These are phyloP conservation scores for Hyphantria cunea DNA, from an alignment of 1,140 invertebrate genomes.

Conservation along the genomic window DNA sequence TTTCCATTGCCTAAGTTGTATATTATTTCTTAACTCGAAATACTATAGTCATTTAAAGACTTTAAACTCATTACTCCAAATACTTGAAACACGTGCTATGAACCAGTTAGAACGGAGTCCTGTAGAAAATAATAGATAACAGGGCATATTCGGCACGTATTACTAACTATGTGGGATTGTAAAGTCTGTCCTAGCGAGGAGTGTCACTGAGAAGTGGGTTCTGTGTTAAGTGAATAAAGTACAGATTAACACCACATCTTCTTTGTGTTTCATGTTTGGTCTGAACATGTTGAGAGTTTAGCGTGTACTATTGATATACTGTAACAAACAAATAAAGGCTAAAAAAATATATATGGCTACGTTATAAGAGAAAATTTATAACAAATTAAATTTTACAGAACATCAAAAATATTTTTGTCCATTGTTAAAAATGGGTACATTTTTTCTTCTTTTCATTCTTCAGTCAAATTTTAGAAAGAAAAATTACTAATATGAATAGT, in stretches of 20 bases:
- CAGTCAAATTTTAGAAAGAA: no score
- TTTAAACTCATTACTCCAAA: background rate
- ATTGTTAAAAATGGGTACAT: no score
- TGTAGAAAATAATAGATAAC: conserved; percentile 12
- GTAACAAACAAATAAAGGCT: no score
- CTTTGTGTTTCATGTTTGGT: conserved; percentile 13
- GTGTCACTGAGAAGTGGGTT: conserved; percentile 46
- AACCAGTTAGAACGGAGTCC: conserved; percentile 15
- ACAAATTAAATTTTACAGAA: no score
- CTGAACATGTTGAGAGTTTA: conserved; percentile 5
- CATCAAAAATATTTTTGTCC: no score
- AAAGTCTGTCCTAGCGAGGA: conserved; percentile 41
- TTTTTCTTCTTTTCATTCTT: no score
- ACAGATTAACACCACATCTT: conserved; percentile 20
- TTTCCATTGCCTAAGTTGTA: no score
- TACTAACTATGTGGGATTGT: conserved; percentile 43
- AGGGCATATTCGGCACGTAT: conserved; percentile 19
- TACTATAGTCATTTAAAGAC: background rate
- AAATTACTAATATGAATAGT: no score
- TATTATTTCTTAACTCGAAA: no score
- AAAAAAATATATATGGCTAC: no score
- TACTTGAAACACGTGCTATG: background rate
- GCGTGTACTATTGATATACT: no score
- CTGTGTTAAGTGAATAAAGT: conserved; percentile 29
- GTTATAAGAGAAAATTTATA: no score